Conservation (phyloP, 2,797 vertebrate species). For the Mico argentatus region DNA sequence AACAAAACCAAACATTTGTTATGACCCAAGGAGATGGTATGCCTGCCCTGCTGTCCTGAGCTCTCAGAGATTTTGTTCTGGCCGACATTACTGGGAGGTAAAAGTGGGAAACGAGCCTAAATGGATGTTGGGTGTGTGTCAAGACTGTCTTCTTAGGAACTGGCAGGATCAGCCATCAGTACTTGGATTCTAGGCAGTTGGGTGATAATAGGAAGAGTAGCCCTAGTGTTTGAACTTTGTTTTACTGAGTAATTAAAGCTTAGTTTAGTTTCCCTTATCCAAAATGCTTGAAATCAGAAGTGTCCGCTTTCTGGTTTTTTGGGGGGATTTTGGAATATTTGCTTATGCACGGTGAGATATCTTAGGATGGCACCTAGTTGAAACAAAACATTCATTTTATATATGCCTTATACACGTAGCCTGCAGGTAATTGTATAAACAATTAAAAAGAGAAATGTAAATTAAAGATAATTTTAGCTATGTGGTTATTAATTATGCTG, state of each 20-base stretch:
- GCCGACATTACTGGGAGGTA: conserved; percentile 5
- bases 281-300: not conserved
- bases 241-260: not conserved
- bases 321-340: not conserved
- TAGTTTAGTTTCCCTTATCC: not conserved
- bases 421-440: too few species aligned
- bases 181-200: not conserved
- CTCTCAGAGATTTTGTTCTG: not conserved
- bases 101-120: not conserved
- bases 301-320: not conserved
- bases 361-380: too few species aligned
- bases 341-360: not conserved
- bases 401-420: too few species aligned
- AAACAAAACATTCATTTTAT: too few species aligned
- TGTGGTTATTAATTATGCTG: too few species aligned
- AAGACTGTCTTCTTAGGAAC: not conserved
- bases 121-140: not conserved
- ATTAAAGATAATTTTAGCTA: too few species aligned
- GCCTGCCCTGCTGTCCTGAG: not conserved
- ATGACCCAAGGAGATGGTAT: not conserved
- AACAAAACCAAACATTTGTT: not conserved
- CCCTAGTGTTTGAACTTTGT: not conserved
- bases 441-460: too few species aligned
- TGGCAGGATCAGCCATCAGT: not conserved
- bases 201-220: not conserved